Evolutionary conservation across 2,797 vertebrate species (phyloP).

Genomic region (Babyrousa celebensis): DNA sequence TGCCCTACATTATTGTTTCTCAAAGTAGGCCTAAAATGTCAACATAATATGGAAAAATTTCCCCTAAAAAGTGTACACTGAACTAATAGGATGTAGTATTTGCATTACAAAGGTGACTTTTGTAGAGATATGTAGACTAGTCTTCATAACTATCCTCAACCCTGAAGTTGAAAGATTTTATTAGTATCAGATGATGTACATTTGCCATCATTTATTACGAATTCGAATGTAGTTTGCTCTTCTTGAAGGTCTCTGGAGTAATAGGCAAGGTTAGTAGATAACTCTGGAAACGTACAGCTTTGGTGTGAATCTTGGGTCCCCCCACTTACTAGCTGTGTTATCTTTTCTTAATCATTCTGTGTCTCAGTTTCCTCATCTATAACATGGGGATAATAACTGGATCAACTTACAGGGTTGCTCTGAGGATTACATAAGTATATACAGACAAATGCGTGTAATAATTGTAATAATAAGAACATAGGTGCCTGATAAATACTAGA

Average conservation of each 20-base stretch:
- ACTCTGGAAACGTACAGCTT: neutral
- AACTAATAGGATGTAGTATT: neutral
- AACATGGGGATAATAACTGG: neutral
- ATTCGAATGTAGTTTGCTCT: conserved; percentile 21
- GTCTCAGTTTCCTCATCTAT: conserved; percentile 48
- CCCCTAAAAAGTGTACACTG: neutral
- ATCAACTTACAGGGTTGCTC: neutral
- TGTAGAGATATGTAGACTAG: neutral
- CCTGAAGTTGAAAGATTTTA: neutral
- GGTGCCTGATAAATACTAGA: neutral
- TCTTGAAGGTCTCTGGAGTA: neutral
- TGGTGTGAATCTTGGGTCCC: neutral
- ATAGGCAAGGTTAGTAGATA: neutral
- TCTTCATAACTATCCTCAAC: neutral
- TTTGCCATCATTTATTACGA: conserved; percentile 42
- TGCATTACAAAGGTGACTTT: neutral
- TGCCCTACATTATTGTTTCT: neutral
- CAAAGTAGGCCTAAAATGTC: conserved; percentile 33
- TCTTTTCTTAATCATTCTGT: neutral
- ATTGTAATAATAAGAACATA: neutral
- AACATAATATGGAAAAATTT: conserved; percentile 37
- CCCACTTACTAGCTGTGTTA: neutral
- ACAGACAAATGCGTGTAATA: conserved; percentile 20
- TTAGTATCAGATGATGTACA: neutral
- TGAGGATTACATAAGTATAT: neutral